Evolutionary conservation across 2,113 vertebrate species (phyloP).

Genomic region (Nannospalax galili): DNA sequence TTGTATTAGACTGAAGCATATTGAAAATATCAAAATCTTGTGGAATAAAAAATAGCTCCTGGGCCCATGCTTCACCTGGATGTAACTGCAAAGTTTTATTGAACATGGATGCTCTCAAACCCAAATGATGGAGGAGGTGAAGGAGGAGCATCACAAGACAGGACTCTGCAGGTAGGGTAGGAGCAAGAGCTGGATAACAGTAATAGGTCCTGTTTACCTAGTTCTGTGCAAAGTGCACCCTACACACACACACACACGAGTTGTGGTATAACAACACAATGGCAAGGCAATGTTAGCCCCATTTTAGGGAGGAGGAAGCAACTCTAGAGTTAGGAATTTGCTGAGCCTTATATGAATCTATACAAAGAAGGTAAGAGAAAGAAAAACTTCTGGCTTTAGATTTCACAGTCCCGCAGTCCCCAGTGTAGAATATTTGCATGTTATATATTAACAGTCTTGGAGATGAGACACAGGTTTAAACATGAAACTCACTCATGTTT

Average conservation of each 20-base stretch:
- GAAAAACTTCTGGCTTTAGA: background rate
- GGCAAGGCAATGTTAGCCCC: background rate
- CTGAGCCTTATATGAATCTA: background rate
- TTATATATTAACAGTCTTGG: background rate
- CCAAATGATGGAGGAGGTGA: background rate
- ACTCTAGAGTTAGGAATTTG: background rate
- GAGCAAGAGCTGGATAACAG: too few relatives aligned
- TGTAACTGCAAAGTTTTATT: slow-evolving; percentile 30
- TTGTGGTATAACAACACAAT: rapidly evolving
- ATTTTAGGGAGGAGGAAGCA: background rate
- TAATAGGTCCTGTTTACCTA: background rate
- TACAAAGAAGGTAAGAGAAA: background rate
- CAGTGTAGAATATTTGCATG: background rate
- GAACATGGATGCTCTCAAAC: slow-evolving; percentile 5
- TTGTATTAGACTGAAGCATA: slow-evolving; percentile 10
- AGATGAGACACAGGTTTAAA: background rate
- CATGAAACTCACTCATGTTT: background rate
- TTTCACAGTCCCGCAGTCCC: background rate
- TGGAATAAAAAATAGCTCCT: background rate
- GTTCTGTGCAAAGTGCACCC: background rate
- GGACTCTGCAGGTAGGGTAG: background rate
- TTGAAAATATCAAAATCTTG: slow-evolving; percentile 44
- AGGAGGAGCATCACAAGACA: background rate
- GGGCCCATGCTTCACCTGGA: background rate
- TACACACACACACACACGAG: background rate